These are phyloP conservation scores for Caenorhabditis sp. DNA, from an alignment of 2,888 invertebrate species.

Conservation along the genomic window DNA sequence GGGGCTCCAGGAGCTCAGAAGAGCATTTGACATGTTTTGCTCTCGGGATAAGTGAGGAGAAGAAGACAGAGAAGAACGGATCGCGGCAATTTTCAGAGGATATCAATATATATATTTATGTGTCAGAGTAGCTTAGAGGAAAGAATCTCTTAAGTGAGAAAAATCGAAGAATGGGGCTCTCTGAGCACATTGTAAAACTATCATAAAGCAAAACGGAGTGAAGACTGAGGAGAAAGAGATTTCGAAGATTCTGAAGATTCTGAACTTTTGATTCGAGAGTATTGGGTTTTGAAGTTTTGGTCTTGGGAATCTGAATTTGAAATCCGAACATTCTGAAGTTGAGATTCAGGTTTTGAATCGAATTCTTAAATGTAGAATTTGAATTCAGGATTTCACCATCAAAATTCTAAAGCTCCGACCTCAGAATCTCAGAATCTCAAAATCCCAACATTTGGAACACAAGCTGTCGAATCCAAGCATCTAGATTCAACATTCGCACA, in stretches of 20 bases:
- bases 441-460: too few relatives aligned
- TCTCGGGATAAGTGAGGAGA: background rate
- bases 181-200: slow-evolving; percentile 16
- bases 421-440: too few relatives aligned
- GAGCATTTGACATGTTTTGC: slow-evolving; percentile 21
- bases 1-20: slow-evolving; percentile 6
- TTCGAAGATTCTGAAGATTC: background rate
- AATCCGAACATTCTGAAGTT: too few relatives aligned
- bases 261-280: background rate
- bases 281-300: too few relatives aligned
- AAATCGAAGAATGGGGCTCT: background rate
- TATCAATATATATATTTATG: background rate
- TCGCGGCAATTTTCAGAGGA: background rate
- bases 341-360: too few relatives aligned
- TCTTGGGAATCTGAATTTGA: too few relatives aligned
- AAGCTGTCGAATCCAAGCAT: too few relatives aligned
- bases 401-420: too few relatives aligned
- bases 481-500: too few relatives aligned
- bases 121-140: background rate
- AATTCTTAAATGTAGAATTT: too few relatives aligned
- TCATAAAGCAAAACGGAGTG: slow-evolving; percentile 34
- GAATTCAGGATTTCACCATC: too few relatives aligned
- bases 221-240: background rate
- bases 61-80: background rate
- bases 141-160: background rate